Percentiles rank a stretch among this genome's conserved stretches.
Conservation (phyloP, 92 coral and sea anemone species). For the Siderastrea radians region DNA sequence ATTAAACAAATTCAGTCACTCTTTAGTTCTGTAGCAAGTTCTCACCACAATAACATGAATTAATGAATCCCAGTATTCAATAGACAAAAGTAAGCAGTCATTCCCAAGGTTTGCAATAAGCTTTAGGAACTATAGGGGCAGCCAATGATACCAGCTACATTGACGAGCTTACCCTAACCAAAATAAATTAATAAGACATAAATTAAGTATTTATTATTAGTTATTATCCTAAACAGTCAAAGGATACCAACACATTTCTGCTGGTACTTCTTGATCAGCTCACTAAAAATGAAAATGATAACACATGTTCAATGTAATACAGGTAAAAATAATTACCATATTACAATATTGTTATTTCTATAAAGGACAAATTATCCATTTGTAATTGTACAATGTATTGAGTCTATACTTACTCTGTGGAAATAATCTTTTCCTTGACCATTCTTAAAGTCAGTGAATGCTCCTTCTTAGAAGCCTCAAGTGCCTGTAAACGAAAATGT, state of each 20-base stretch:
- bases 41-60: too few species aligned
- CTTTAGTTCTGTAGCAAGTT: too few species aligned
- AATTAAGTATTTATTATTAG: not conserved
- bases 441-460: conserved; percentile 70
- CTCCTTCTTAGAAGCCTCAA: conserved; percentile 64
- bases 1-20: too few species aligned
- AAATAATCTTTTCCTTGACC: conserved; percentile 91
- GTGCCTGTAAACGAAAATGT: conserved; percentile 37
- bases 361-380: too few species aligned
- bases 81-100: not conserved
- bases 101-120: too few species aligned
- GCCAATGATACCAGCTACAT: too few species aligned
- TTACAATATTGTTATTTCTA: not conserved
- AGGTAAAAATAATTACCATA: not conserved
- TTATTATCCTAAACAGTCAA: conserved; percentile 2
- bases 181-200: not conserved
- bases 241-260: conserved; percentile 98
- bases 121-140: too few species aligned
- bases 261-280: conserved; percentile 90
- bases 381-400: too few species aligned
- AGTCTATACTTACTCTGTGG: conserved; percentile 85
- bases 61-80: too few species aligned
- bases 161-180: too few species aligned
- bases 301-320: not conserved
- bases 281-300: conserved; percentile 62